Conservation (phyloP, 2,113 vertebrate species). For the Mastomys coucha region DNA sequence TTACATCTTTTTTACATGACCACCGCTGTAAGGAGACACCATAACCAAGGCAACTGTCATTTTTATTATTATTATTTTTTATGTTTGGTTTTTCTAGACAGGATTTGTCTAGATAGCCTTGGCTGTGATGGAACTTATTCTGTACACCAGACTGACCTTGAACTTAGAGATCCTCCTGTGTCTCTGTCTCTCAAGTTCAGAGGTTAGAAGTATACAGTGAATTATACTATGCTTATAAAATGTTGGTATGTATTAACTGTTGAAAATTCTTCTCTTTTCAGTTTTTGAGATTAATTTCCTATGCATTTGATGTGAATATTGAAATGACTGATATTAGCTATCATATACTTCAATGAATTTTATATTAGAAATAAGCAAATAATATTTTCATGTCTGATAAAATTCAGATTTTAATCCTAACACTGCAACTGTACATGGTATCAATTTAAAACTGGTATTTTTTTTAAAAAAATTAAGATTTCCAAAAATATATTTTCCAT, state of each 20-base stretch:
- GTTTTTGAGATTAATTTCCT: neutral
- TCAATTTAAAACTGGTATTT: neutral
- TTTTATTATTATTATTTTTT: neutral
- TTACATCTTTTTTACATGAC: neutral
- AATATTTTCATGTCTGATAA: neutral
- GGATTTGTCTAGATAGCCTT: neutral
- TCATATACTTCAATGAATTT: neutral
- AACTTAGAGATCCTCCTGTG: neutral
- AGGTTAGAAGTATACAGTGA: neutral
- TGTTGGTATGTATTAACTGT: neutral
- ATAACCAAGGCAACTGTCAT: neutral
- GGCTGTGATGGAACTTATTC: no score
- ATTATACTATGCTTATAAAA: neutral
- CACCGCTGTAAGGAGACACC: neutral
- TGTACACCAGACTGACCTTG: neutral
- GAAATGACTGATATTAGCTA: neutral
- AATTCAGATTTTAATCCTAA: neutral
- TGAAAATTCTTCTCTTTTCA: neutral
- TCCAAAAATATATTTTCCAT: neutral
- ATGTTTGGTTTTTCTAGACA: neutral
- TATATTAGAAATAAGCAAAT: neutral
- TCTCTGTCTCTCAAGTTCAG: neutral
- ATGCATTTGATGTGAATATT: neutral
- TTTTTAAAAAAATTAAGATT: neutral
- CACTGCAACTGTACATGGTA: neutral